phyloP scores from a whole-genome alignment of 2,113 vertebrate genomes.

The Uropsilus gracilis region DNA sequence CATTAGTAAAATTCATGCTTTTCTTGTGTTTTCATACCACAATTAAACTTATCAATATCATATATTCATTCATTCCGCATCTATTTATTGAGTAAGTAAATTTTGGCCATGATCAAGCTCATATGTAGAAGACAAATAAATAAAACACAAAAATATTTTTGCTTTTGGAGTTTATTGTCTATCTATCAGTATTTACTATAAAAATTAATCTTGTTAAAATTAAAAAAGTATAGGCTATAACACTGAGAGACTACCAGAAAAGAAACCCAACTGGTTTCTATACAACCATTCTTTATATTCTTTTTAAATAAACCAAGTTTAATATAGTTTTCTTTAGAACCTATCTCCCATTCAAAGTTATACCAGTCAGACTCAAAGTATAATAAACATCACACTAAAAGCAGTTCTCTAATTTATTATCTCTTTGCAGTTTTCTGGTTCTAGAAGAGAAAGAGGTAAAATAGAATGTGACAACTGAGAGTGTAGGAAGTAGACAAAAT shows the following conservation, averaged over 20 bases:
- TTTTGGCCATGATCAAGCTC: neutral
- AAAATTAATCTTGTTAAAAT: conserved; percentile 13
- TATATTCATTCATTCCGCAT: neutral
- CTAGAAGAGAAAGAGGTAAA: too few relatives aligned
- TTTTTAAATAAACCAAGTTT: conserved; percentile 22
- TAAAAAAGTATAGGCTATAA: conserved; percentile 4
- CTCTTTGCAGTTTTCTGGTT: too few relatives aligned
- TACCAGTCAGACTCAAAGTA: neutral
- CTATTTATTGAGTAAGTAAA: neutral
- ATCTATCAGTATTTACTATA: neutral
- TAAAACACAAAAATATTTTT: neutral
- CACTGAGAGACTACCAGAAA: neutral
- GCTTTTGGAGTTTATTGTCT: neutral
- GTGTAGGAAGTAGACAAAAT: too few relatives aligned
- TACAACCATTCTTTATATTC: neutral
- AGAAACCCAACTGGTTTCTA: neutral
- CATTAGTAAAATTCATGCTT: neutral
- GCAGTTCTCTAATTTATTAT: neutral
- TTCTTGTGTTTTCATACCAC: neutral
- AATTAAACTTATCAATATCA: neutral
- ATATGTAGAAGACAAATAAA: neutral
- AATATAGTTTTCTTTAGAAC: neutral
- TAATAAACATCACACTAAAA: neutral
- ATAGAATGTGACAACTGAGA: too few relatives aligned
- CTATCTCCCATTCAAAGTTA: neutral